Conservation (phyloP, 2,888 invertebrate genomes). For the Orchesellides sinensis region DNA sequence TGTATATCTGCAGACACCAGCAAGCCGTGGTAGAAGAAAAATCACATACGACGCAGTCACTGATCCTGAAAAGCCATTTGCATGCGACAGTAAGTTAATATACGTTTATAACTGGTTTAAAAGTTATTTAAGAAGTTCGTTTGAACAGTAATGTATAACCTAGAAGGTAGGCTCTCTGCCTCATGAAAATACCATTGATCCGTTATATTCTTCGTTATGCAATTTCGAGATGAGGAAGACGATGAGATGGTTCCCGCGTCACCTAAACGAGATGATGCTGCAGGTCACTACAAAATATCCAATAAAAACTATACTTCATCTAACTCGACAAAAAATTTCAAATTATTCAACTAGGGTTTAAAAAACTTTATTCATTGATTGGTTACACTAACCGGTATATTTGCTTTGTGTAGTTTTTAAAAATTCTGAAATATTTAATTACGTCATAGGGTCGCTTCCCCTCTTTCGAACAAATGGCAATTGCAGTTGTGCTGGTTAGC, state of each 20-base stretch:
- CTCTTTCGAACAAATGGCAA: no score
- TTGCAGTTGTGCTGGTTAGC: no score
- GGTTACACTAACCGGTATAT: conserved; percentile 7
- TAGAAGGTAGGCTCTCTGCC: neutral
- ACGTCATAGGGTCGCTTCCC: no score
- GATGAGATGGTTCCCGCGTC: conserved; percentile 73
- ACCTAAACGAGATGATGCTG: conserved; percentile 76
- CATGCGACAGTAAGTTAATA: conserved; percentile 90
- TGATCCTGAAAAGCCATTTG: conserved; percentile 92
- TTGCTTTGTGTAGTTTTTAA: no score
- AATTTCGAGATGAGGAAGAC: conserved; percentile 75
- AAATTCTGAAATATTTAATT: no score
- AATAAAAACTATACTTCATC: conserved; percentile 44
- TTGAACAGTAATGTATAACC: no score
- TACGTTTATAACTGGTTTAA: neutral
- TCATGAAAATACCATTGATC: neutral
- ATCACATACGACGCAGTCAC: conserved; percentile 82
- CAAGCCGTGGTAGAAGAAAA: conserved; percentile 78
- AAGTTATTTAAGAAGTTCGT: no score
- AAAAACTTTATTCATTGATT: no score
- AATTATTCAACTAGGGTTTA: no score
- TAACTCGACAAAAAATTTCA: conserved; percentile 15
- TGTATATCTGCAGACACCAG: conserved; percentile 77
- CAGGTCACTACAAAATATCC: conserved; percentile 70
- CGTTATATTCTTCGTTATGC: neutral